phyloP scores from a whole-genome alignment of 2,113 vertebrate genomes.

The Ailuropoda melanoleuca region DNA sequence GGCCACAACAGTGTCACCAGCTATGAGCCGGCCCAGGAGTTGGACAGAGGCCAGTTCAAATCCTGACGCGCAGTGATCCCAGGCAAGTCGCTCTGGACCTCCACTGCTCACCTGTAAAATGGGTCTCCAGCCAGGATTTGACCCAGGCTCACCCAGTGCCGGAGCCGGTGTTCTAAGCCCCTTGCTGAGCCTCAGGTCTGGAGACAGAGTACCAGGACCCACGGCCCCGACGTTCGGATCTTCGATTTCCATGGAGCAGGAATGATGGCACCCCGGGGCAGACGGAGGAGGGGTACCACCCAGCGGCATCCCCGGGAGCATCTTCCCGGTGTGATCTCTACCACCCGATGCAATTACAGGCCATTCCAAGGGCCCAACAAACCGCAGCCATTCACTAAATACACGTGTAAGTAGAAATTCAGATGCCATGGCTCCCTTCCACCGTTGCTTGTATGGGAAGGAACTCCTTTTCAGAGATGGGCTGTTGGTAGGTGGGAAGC shows the following conservation, averaged over 20 bases:
- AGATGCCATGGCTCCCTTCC: background rate
- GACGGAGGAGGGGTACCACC: rapidly evolving
- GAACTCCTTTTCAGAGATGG: background rate
- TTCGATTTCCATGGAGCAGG: background rate
- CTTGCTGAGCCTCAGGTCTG: background rate
- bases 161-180: background rate
- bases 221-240: background rate
- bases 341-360: background rate
- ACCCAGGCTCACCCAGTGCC: background rate
- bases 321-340: background rate
- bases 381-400: background rate
- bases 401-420: background rate
- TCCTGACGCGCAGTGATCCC: background rate
- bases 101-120: background rate
- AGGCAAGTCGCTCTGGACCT: background rate
- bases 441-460: rapidly evolving
- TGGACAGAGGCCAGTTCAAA: background rate
- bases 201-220: background rate
- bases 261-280: background rate
- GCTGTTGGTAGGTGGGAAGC: rapidly evolving
- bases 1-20: rapidly evolving
- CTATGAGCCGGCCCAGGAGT: too few species aligned
- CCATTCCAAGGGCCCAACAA: background rate
- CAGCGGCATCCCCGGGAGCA: background rate
- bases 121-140: background rate